phyloP scores from a whole-genome alignment of 2,113 vertebrate species.

The Pangasianodon gigas region DNA sequence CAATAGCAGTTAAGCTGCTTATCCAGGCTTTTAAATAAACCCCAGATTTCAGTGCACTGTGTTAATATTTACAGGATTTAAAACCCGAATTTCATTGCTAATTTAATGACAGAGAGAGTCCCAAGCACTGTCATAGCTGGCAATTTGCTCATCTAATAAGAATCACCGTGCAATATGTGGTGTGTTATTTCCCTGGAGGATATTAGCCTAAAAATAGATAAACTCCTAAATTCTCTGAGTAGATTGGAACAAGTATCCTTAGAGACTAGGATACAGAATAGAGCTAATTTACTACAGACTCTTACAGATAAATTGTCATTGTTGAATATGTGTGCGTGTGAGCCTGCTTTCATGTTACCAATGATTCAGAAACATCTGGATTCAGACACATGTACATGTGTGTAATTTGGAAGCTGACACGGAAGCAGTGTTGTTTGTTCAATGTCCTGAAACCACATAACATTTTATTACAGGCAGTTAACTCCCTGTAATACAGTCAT shows the following conservation, averaged over 20 bases:
- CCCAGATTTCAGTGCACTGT: not conserved
- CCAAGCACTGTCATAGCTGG: not conserved
- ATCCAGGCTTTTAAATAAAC: conserved; percentile 17
- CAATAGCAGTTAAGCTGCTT: not conserved
- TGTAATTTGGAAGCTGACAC: not conserved
- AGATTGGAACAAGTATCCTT: conserved; percentile 31
- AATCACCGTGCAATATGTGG: conserved; percentile 20
- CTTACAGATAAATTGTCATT: not conserved
- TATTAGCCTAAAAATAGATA: conserved; percentile 35
- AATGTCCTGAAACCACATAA: not conserved
- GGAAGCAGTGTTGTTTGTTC: not conserved
- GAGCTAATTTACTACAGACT: conserved; percentile 13
- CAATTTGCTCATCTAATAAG: conserved; percentile 42
- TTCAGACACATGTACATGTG: not conserved
- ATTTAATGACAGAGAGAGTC: conserved; percentile 27
- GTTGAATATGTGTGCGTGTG: conserved; percentile 11
- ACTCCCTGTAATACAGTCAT: not conserved
- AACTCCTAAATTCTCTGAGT: conserved; percentile 14
- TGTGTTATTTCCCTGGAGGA: conserved; percentile 36
- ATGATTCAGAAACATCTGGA: not conserved
- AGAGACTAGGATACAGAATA: not conserved
- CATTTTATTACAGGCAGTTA: not conserved
- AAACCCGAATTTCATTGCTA: conserved; percentile 14
- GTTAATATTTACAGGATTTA: conserved; percentile 39
- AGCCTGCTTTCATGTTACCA: not conserved